These are phyloP conservation scores for Quadroppia sp. DNA, from an alignment of 2,888 invertebrate species.

Conservation along the genomic window DNA sequence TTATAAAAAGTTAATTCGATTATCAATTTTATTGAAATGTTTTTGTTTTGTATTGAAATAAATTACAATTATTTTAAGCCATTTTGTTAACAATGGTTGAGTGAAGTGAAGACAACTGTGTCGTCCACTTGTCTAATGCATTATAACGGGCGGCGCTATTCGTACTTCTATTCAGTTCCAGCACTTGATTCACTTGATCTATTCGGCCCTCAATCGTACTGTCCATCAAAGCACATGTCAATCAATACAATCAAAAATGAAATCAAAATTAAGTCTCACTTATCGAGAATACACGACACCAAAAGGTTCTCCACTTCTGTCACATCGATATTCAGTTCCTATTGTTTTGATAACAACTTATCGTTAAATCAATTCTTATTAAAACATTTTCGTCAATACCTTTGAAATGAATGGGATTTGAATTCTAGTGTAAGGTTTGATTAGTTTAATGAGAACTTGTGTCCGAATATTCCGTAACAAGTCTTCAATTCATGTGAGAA, in stretches of 20 bases:
- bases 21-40: conserved; percentile 17
- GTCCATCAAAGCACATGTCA: conserved; percentile 45
- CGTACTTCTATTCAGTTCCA: conserved; percentile 72
- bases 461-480: conserved; percentile 90
- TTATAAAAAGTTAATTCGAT: conserved; percentile 2
- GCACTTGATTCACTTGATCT: conserved; percentile 83
- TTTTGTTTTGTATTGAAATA: not conserved
- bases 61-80: conserved; percentile 58
- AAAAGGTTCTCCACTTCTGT: conserved; percentile 92
- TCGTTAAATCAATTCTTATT: no score
- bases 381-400: conserved; percentile 50
- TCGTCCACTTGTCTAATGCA: conserved; percentile 93
- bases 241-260: not conserved
- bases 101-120: conserved; percentile 81
- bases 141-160: conserved; percentile 79
- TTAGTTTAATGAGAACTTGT: conserved; percentile 92
- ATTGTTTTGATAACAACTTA: conserved; percentile 32
- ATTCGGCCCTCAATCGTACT: conserved; percentile 59
- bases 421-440: conserved; percentile 95
- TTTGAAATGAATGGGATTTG: conserved; percentile 96
- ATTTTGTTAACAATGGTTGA: conserved; percentile 89
- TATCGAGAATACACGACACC: conserved; percentile 96
- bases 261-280: conserved; percentile 61
- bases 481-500: no score
- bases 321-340: conserved; percentile 82